Evolutionary conservation across 64 coral and sea anemone genomes (phyloP), one percentile per base, ranked within the genome.

Genomic region (Actinia tenebrosa): DNA sequence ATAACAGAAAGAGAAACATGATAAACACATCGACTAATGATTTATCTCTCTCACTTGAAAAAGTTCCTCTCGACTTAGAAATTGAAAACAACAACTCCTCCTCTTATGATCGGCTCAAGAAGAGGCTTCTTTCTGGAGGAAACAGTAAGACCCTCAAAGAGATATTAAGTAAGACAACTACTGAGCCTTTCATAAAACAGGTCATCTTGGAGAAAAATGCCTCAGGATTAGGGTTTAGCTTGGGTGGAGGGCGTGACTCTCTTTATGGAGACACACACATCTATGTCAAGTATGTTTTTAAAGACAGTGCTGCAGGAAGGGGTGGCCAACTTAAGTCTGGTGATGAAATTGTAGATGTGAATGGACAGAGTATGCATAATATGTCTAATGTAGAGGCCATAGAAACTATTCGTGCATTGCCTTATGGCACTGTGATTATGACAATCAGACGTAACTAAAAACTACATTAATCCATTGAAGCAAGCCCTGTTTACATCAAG

Each of bases 201-300:
- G 45, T 99, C 8, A 79, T 85, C 20, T 71, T 99, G 27, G 86
- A 93, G 71, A 95, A 95, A 44, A 93, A 88, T 45, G 87, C 97
- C 5, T 93, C 97, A 18, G 97, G 97, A 16, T 86, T 99, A 22
- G 97, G 97, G 37, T 99, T 99, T 88, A 95, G 88, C 80, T 62
- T 99, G 18, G 90, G 93, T 8, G 97, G 97, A 43, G 97, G 97
- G 14, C 88, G 86, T 14, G 93, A 99, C 78, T 99, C 97, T 60
- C 81, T 99, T 37, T 99, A 99, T 66, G 97, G 97, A 45, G 97
- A 99, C 80, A 89, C 97, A 13, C 91, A 93, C 14, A 95, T 99
- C 58, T 95, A 91, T 84, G 89, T 99, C 10, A 92, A 95, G 53
- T 89, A 92, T 37, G 97, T 99, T 44, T 99, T 91, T 72, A 91